phyloP scores from a whole-genome alignment of 2,113 vertebrate species.

The Bubo bubo region DNA sequence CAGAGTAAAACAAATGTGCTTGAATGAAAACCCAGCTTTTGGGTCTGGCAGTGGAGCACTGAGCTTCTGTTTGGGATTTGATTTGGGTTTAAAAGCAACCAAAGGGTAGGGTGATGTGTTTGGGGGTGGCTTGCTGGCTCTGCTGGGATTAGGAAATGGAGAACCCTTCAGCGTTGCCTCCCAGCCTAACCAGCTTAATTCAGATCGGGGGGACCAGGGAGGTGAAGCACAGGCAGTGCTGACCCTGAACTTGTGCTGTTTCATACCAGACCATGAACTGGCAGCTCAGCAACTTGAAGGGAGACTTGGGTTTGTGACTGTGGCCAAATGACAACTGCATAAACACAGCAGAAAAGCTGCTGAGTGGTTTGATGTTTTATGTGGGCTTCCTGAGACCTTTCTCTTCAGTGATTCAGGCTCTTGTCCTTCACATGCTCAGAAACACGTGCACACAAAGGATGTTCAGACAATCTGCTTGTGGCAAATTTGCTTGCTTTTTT shows the following conservation, averaged over 20 bases:
- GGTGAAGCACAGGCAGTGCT: not conserved
- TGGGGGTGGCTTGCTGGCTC: not conserved
- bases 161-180: not conserved
- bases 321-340: not conserved
- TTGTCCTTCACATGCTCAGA: not conserved
- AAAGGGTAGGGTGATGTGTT: not conserved
- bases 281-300: not conserved
- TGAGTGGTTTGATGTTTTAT: not conserved
- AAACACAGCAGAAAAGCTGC: not conserved
- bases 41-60: not conserved
- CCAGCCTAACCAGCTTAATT: not conserved
- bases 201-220: not conserved
- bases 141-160: not conserved
- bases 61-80: not conserved
- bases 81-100: not conserved
- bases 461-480: not conserved
- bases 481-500: not conserved
- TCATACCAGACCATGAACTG: not conserved
- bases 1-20: not conserved
- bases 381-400: not conserved
- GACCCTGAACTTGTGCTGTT: not conserved
- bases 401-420: not conserved
- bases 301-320: not conserved
- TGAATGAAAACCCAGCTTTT: not conserved
- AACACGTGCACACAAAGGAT: not conserved